Evolutionary conservation across 2,113 vertebrate species (phyloP).

Genomic region (Oreocharis arfaki): DNA sequence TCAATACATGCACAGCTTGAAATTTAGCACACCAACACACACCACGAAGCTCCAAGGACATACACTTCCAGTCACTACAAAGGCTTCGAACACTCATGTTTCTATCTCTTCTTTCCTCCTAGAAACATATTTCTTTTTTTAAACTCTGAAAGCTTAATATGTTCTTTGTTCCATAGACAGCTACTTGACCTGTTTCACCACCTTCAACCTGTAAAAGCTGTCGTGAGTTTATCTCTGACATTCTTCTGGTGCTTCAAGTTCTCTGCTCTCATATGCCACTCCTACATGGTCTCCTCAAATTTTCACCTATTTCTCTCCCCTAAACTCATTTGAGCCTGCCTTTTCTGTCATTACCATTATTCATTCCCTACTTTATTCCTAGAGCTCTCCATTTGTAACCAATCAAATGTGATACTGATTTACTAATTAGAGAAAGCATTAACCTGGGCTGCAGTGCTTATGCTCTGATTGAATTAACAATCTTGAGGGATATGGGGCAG

Average conservation of each 20-base stretch:
- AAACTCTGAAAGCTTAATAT: neutral
- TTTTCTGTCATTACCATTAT: neutral
- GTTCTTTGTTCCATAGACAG: neutral
- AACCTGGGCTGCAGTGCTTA: neutral
- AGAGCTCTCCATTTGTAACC: neutral
- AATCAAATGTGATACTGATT: neutral
- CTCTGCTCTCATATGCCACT: neutral
- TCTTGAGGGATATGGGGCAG: neutral
- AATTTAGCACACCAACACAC: neutral
- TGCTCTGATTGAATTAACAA: neutral
- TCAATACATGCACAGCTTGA: neutral
- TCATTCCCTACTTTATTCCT: neutral
- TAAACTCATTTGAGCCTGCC: neutral
- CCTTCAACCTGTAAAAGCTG: neutral
- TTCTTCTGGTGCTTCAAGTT: neutral
- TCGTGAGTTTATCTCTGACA: fast-evolving
- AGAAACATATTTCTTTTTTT: neutral
- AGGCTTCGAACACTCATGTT: neutral
- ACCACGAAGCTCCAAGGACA: neutral
- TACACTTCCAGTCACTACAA: neutral
- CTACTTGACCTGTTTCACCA: neutral
- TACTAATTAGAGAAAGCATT: neutral
- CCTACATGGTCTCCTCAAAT: neutral
- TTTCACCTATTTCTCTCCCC: neutral
- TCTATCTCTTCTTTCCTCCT: neutral